A percentile compares a stretch with the other conserved stretches of the same genome.
These are phyloP conservation scores for Phortica okadai DNA, from an alignment of 2,888 invertebrate genomes.

Conservation along the genomic window DNA sequence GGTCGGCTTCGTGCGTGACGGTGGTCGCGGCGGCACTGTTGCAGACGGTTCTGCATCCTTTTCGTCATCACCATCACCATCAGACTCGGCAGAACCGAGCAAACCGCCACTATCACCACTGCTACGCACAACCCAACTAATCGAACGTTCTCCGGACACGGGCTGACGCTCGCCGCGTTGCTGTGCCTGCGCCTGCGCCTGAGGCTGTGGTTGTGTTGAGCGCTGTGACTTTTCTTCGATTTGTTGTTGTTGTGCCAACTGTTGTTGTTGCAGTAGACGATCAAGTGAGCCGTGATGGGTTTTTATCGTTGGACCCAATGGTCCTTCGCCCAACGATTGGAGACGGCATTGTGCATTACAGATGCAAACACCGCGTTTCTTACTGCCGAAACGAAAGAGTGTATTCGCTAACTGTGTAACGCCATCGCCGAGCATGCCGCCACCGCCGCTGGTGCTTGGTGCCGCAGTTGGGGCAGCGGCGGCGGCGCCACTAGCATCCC, in stretches of 20 bases:
- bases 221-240: background rate
- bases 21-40: slow-evolving; percentile 62
- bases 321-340: slow-evolving; percentile 70
- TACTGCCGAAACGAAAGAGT: slow-evolving; percentile 75
- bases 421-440: slow-evolving; percentile 72
- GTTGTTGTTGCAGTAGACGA: slow-evolving; percentile 72
- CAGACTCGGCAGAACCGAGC: slow-evolving; percentile 62
- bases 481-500: slow-evolving; percentile 73
- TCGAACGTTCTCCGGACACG: slow-evolving; percentile 63
- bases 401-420: slow-evolving; percentile 74
- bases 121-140: slow-evolving; percentile 67
- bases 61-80: slow-evolving; percentile 64
- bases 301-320: slow-evolving; percentile 70
- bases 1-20: slow-evolving; percentile 56
- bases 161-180: slow-evolving; percentile 32
- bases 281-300: slow-evolving; percentile 76
- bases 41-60: slow-evolving; percentile 50
- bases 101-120: slow-evolving; percentile 62
- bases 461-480: slow-evolving; percentile 66
- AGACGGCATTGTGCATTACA: slow-evolving; percentile 75
- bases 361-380: slow-evolving; percentile 75
- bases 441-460: slow-evolving; percentile 66
- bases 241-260: slow-evolving; percentile 35
- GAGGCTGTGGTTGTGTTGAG: slow-evolving; percentile 51
- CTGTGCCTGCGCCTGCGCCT: slow-evolving; percentile 39